Evolutionary conservation across 2,797 vertebrate genomes (phyloP), one percentile per base, ranked within the genome.

Genomic region (Ctenopoma multispine): DNA sequence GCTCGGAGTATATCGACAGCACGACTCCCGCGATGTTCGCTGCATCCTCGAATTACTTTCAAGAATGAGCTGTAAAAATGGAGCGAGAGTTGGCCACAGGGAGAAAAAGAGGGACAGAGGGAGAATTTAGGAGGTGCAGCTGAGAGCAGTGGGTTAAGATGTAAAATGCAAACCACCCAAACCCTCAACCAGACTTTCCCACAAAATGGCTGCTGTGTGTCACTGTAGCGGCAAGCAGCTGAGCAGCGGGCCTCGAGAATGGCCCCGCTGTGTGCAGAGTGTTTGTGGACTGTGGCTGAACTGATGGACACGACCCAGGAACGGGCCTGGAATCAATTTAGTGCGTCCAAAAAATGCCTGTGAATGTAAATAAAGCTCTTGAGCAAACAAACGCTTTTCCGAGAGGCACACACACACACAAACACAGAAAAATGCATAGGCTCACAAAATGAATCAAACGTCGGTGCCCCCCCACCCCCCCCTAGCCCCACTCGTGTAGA

Each of bases 281-380:
- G 92, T 92, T 93, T 92, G 87, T 86, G 89, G 89, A 88, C 90
- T 86, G 88, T 69, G 89, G 90, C 79, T 55, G 78, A 86, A 90
- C 88, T 92, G 93, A 94, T 92, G 91, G 93, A 94, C 91, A 90
- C 75, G 86, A 90, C 88, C 90, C 93, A 94, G 90, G 84, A 91
- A 91, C 49, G 76, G 87, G 93, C 90, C 93, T 95, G 93, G 93
- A 95, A 93, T 93, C 92, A 93, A 94, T 94, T 95, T 91, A 89
- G 81, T 68, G 91, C 79, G 79, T 94, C 91, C 87, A 93, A 91
- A 88, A 92, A 90, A 83, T 88, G 90, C 85, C 89, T 84, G 91
- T 84, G 89, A 92, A 90, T 91, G 90, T 93, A 94, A 94, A 94
- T 93, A 94, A 92, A 93, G 89, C 88, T 89, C 88, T 90, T 88